Conservation (phyloP, 2,113 vertebrate genomes). For the Synchiropus splendidus region DNA sequence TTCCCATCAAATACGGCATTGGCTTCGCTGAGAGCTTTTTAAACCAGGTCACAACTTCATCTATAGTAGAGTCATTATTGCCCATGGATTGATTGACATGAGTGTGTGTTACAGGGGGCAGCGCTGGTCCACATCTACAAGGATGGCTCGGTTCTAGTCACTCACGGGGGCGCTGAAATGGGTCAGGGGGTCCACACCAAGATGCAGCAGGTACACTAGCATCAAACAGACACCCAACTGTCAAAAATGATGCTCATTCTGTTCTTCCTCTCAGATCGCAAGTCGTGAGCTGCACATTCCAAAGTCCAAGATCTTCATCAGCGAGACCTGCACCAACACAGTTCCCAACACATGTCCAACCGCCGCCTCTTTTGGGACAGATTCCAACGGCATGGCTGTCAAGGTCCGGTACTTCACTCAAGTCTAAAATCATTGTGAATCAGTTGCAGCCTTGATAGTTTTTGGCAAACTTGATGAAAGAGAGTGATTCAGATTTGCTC, state of each 20-base stretch:
- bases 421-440: too few relatives aligned
- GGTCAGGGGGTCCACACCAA: constrained; percentile 83
- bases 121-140: constrained; percentile 77
- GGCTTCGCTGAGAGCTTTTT: constrained; percentile 59
- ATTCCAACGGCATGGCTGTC: constrained; percentile 83
- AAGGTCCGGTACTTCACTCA: constrained; percentile 58
- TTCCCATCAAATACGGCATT: constrained; percentile 77
- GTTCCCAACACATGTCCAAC: constrained; percentile 78
- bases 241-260: neutral
- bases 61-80: too few relatives aligned
- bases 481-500: too few relatives aligned
- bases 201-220: constrained; percentile 56
- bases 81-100: too few relatives aligned
- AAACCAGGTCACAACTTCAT: constrained; percentile 72
- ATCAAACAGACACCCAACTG: too few relatives aligned
- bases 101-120: constrained; percentile 56
- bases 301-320: constrained; percentile 69
- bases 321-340: constrained; percentile 73
- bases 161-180: constrained; percentile 73
- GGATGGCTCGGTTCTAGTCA: constrained; percentile 78
- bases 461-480: too few relatives aligned
- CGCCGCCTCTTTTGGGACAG: constrained; percentile 74
- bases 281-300: constrained; percentile 78
- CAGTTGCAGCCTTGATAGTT: too few relatives aligned
- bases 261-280: constrained; percentile 64